Evolutionary conservation across 2,888 invertebrate species (phyloP).

Genomic region (Eurois occulta): DNA sequence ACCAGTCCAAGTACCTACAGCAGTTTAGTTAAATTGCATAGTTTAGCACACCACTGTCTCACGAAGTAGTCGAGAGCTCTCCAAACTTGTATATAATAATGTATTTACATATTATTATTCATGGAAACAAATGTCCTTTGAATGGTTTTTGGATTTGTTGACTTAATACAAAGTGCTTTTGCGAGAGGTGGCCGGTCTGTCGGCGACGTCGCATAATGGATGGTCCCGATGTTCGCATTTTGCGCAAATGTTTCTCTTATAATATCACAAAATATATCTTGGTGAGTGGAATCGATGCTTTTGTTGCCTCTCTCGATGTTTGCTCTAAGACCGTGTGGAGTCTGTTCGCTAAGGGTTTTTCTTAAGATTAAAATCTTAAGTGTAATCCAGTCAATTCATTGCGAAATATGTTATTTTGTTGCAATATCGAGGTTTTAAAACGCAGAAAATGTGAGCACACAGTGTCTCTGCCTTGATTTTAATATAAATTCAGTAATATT

Average conservation of each 20-base stretch:
- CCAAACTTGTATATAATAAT: conserved; percentile 78
- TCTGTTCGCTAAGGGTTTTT: conserved; percentile 37
- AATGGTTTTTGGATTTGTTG: conserved; percentile 89
- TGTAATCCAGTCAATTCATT: conserved; percentile 23
- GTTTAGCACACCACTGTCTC: conserved; percentile 56
- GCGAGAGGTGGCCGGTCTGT: conserved; percentile 84
- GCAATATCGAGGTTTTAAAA: not conserved
- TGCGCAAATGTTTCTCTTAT: conserved; percentile 84
- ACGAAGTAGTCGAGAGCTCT: conserved; percentile 65
- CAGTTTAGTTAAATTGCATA: conserved; percentile 61
- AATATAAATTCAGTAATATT: not conserved
- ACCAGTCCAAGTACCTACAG: conserved; percentile 8
- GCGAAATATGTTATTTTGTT: not conserved
- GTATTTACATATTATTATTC: conserved; percentile 88
- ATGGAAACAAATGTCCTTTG: conserved; percentile 88
- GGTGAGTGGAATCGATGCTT: conserved; percentile 66
- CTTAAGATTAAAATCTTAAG: conserved; percentile 42
- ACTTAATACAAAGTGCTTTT: conserved; percentile 88
- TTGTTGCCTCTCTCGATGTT: conserved; percentile 66
- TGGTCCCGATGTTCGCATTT: conserved; percentile 80
- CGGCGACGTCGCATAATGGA: conserved; percentile 83
- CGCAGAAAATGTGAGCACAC: not conserved
- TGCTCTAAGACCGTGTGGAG: conserved; percentile 56
- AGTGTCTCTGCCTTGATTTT: not conserved
- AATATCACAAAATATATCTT: conserved; percentile 77